Conservation (phyloP, 1,140 invertebrate species). For the Pachyrhynchus sulphureomaculatus region DNA sequence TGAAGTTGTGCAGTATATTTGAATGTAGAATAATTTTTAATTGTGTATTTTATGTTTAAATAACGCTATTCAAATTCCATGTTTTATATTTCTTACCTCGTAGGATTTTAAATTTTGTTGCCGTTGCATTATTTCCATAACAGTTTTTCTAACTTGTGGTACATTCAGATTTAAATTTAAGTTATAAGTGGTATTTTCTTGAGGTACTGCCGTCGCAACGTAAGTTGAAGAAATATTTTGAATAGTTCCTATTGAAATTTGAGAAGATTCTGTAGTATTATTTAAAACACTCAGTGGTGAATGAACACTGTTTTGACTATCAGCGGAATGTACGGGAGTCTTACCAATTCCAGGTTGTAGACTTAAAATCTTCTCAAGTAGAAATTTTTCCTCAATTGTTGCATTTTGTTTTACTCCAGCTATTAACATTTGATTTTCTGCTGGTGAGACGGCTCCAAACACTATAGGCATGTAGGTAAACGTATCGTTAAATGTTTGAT, state of each 20-base stretch:
- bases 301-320: not conserved
- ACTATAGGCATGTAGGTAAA: constrained; percentile 13
- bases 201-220: not conserved
- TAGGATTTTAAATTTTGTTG: constrained; percentile 6
- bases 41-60: too few species aligned
- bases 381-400: constrained; percentile 5
- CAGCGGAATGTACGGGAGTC: not conserved
- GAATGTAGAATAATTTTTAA: too few species aligned
- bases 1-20: too few species aligned
- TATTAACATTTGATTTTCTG: constrained; percentile 5
- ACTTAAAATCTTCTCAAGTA: constrained; percentile 16
- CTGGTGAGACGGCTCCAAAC: constrained; percentile 10
- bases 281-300: not conserved
- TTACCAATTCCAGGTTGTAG: not conserved
- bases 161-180: constrained; percentile 20
- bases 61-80: too few species aligned
- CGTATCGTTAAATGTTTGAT: constrained; percentile 11
- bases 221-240: not conserved
- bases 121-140: constrained; percentile 24
- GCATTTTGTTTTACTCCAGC: constrained; percentile 15
- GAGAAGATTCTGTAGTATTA: not conserved
- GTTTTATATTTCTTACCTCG: constrained; percentile 1
- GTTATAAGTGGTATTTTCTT: constrained; percentile 3
- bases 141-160: constrained; percentile 19
- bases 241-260: not conserved